Evolutionary conservation across 1,140 invertebrate species (phyloP), one percentile per base, ranked within the genome.

Genomic region (Drosophila dunni): DNA sequence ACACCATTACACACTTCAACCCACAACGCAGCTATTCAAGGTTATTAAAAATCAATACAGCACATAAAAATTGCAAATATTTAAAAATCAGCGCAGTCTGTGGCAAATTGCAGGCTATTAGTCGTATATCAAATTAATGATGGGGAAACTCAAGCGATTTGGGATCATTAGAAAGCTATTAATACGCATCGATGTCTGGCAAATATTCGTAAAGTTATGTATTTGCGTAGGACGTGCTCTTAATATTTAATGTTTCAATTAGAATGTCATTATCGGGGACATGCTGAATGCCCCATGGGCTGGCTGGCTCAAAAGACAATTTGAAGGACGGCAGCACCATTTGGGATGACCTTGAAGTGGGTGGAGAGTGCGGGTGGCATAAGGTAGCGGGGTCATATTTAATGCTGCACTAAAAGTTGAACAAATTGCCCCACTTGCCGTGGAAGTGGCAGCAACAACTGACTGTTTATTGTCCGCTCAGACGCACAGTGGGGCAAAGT

Each of bases 191-290:
- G 48, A 67, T 54, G 11, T 48, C 29, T 9, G 38, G 36, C 33
- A 40, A 63, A 45, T 46, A 24, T 4, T 51, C 15, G 24, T 36
- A 9, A 62, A 63, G 17, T 29, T 56, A 68, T 70, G 40, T 72
- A 72, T 66, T 76, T 67, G 67, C 42, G 40, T 38, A 48, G 29
- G 50, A 20, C 68, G 24, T 50, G 48, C 44, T 42, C 64, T 84
- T 33, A 89, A 88, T 88, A 89, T 84, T 89, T 88, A 84, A 88
- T 89, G 80, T 84, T 88, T 89, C 84, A 89, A 88, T 88, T 88
- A 88, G 74, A 88, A 81, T 89, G 78, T 67, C 69, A 81, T 88
- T 88, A 89, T 73, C 62, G 65, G 60, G 70, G 70, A 76, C 69
- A 69, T 73, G 60, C 69, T 64, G 36, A 53, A 64, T 57, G 54